Evolutionary conservation across 1,140 invertebrate genomes (phyloP).

Genomic region (Papilio polytes): DNA sequence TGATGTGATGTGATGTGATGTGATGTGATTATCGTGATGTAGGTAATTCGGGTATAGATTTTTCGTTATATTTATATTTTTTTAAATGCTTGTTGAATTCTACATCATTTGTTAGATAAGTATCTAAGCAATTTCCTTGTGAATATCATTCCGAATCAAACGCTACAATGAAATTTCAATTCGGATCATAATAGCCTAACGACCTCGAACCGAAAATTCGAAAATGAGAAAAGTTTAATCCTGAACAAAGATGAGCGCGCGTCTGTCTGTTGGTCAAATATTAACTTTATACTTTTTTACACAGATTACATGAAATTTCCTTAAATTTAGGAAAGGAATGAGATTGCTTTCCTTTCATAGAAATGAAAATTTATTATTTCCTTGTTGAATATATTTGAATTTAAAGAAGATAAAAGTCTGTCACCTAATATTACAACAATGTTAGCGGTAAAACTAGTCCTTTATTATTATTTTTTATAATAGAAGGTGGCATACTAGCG

Average conservation of each 20-base stretch:
- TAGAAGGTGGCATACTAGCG: no score
- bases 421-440: no score
- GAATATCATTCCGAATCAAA: conserved; percentile 24
- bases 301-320: conserved; percentile 31
- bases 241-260: conserved; percentile 37
- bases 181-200: conserved; percentile 34
- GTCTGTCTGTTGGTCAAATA: conserved; percentile 32
- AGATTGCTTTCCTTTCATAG: conserved; percentile 3
- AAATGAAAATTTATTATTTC: conserved; percentile 27
- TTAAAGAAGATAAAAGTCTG: no score
- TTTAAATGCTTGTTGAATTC: background rate
- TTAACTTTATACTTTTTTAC: conserved; percentile 37
- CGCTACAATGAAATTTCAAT: conserved; percentile 36
- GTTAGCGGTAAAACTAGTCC: no score
- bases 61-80: background rate
- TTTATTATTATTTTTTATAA: no score
- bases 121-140: conserved; percentile 18
- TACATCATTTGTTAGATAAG: conserved; percentile 7
- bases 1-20: no score
- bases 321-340: background rate
- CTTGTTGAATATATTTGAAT: background rate
- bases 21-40: no score
- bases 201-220: conserved; percentile 34
- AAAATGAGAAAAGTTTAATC: conserved; percentile 39
- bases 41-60: no score